Percentiles rank a stretch among this genome's conserved stretches.
phyloP scores from a whole-genome alignment of 2,888 invertebrate species.

The Anoncus sp. region DNA sequence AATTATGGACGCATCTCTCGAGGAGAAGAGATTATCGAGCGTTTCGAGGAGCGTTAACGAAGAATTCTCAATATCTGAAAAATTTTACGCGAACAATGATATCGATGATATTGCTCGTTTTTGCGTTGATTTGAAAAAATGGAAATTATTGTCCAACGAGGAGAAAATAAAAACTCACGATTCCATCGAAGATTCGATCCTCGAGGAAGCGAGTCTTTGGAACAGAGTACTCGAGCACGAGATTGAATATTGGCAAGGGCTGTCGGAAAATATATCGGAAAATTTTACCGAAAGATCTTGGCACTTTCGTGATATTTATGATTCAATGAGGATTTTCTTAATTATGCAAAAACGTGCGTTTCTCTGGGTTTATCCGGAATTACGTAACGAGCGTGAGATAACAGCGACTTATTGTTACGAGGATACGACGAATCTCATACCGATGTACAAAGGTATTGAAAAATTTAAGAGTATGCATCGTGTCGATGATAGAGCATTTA shows the following conservation, averaged over 20 bases:
- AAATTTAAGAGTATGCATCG: slow-evolving; percentile 73
- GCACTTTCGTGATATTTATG: slow-evolving; percentile 67
- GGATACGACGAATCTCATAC: slow-evolving; percentile 67
- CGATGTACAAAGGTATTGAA: slow-evolving; percentile 75
- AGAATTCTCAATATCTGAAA: neutral
- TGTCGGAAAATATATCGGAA: slow-evolving; percentile 33
- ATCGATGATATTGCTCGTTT: neutral
- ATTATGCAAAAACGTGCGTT: slow-evolving; percentile 76
- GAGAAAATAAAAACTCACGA: neutral
- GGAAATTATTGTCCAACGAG: slow-evolving; percentile 14
- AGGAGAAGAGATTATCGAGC: neutral
- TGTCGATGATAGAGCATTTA: slow-evolving; percentile 58
- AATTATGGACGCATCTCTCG: neutral
- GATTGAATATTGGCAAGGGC: slow-evolving; percentile 70
- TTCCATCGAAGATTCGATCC: slow-evolving; percentile 53
- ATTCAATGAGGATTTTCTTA: slow-evolving; percentile 70
- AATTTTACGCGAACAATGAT: neutral
- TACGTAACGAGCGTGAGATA: slow-evolving; percentile 75
- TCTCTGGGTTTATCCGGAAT: slow-evolving; percentile 76
- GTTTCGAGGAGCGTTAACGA: neutral
- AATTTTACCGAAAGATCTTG: slow-evolving; percentile 50
- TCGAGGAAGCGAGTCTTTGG: slow-evolving; percentile 71
- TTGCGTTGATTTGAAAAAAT: slow-evolving; percentile 14
- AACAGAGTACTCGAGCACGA: slow-evolving; percentile 74
- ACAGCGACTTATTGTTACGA: slow-evolving; percentile 72